A percentile compares a stretch with the other conserved stretches of the same genome.
phyloP scores from a whole-genome alignment of 2,797 vertebrate species.

The Cynodonichthys magdalenae region DNA sequence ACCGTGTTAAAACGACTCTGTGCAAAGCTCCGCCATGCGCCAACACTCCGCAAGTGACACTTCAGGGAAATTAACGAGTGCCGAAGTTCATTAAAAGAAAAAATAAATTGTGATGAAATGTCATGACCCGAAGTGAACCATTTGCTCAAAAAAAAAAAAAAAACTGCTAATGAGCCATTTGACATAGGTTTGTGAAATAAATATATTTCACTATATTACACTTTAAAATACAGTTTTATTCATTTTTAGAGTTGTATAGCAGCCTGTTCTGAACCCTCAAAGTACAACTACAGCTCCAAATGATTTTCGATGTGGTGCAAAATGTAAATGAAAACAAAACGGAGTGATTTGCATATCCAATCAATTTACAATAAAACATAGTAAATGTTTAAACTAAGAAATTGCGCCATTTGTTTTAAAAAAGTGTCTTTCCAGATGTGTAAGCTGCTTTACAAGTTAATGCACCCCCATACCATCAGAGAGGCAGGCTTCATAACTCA shows the following conservation, averaged over 20 bases:
- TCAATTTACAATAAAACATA: too few species aligned
- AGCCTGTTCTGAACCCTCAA: conserved; percentile 58
- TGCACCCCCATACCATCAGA: too few species aligned
- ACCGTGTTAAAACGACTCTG: conserved; percentile 27
- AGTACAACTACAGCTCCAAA: too few species aligned
- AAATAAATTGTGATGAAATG: too few species aligned
- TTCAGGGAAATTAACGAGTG: conserved; percentile 20
- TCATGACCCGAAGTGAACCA: conserved; percentile 35
- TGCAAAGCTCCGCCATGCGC: conserved; percentile 29
- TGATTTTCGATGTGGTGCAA: too few species aligned
- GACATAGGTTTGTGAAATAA: conserved; percentile 52
- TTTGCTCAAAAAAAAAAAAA: conserved; percentile 31
- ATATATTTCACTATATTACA: conserved; percentile 48
- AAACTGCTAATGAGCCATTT: conserved; percentile 25
- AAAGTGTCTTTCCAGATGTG: too few species aligned
- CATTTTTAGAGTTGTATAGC: conserved; percentile 59
- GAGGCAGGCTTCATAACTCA: too few species aligned
- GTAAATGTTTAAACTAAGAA: too few species aligned
- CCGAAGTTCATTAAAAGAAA: conserved; percentile 30
- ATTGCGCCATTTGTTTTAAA: too few species aligned
- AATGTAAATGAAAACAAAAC: too few species aligned
- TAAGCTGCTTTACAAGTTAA: too few species aligned
- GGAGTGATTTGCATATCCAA: too few species aligned
- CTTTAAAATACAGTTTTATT: conserved; percentile 56
- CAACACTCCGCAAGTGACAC: conserved; percentile 25